These are phyloP conservation scores for Ptyas mucosa DNA, from an alignment of 2,113 vertebrate genomes.

Conservation along the genomic window DNA sequence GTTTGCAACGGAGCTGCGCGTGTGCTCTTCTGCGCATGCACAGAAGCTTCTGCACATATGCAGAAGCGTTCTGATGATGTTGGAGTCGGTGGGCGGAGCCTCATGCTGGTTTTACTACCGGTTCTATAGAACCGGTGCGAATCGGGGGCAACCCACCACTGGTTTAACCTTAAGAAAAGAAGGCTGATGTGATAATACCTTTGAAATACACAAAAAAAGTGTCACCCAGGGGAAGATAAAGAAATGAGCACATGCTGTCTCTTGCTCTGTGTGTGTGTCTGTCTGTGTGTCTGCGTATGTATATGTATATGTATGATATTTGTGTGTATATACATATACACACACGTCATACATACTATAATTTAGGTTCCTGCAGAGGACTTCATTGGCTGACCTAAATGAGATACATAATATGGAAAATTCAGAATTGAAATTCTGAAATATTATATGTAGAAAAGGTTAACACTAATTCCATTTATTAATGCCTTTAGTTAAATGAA, in stretches of 20 bases:
- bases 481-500: neutral
- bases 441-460: neutral
- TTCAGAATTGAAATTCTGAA: neutral
- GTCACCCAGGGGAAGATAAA: neutral
- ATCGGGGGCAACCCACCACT: too few relatives aligned
- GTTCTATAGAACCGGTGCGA: too few relatives aligned
- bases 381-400: neutral
- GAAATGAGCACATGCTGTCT: neutral
- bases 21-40: too few relatives aligned
- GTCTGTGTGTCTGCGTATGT: neutral
- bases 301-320: neutral
- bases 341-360: neutral
- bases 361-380: neutral
- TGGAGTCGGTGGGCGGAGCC: too few relatives aligned
- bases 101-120: too few relatives aligned
- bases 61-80: too few relatives aligned
- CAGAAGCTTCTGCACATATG: too few relatives aligned
- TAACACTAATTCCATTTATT: neutral
- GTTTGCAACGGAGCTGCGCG: too few relatives aligned
- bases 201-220: neutral
- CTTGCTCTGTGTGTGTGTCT: neutral
- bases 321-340: neutral
- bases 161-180: too few relatives aligned
- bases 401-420: too few relatives aligned
- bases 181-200: too few relatives aligned